These are phyloP conservation scores for Protaetia brevitarsis DNA, from an alignment of 1,140 invertebrate genomes.

Conservation along the genomic window DNA sequence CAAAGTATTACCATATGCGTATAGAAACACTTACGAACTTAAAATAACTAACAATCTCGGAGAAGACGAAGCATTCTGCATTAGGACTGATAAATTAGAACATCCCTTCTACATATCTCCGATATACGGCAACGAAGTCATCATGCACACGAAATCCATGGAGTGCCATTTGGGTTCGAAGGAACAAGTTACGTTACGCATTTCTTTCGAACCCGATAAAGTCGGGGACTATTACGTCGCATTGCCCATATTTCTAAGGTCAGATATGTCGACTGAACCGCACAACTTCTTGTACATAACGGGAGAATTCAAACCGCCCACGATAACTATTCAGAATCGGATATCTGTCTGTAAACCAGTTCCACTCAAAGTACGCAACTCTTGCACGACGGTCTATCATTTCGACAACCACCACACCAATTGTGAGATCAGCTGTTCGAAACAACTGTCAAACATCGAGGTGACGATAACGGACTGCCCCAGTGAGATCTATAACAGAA, in stretches of 20 bases:
- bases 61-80: constrained; percentile 21
- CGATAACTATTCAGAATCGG: not conserved
- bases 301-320: not conserved
- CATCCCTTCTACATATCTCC: constrained; percentile 12
- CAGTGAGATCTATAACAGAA: not conserved
- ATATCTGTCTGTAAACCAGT: not conserved
- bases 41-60: constrained; percentile 22
- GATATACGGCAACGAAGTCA: not conserved
- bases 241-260: constrained; percentile 25
- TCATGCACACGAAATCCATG: constrained; percentile 13
- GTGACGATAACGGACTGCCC: not conserved
- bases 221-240: not conserved
- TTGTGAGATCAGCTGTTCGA: not conserved
- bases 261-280: not conserved
- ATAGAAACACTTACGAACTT: constrained; percentile 12
- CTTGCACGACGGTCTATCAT: too few species aligned
- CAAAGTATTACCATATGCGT: not conserved
- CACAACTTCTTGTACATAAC: not conserved
- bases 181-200: constrained; percentile 14
- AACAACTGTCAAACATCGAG: not conserved
- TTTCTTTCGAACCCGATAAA: not conserved
- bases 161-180: constrained; percentile 20
- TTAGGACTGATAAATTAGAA: constrained; percentile 24
- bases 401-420: not conserved
- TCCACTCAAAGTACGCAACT: not conserved